Evolutionary conservation across 2,797 vertebrate species (phyloP), one percentile per base, ranked within the genome.

Genomic region (Nannoperca australis): DNA sequence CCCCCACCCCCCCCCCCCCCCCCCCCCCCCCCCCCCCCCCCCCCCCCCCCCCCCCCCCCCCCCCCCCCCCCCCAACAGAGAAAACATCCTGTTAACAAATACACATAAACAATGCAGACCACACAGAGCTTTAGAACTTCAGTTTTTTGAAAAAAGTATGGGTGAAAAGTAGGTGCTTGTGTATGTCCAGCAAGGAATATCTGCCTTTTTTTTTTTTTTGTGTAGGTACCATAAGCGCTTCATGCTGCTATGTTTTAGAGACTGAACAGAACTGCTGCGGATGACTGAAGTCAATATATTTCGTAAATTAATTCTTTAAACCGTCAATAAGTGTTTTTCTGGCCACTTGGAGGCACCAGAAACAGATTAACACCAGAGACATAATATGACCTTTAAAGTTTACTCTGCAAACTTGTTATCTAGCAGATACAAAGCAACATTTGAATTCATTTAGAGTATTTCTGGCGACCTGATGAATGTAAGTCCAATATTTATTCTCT

Each of bases 51-150:
- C n/a, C n/a, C n/a, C n/a, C n/a, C n/a, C n/a, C n/a, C n/a, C n/a
- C n/a, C n/a, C n/a, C n/a, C n/a, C n/a, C n/a, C n/a, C n/a, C n/a
- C n/a, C n/a, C n/a, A n/a, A n/a, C n/a, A n/a, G n/a, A 47, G 1
- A 53, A 5, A 5, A 54, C 47, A 8, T 51, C 38, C 24, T 62
- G 47, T 50, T 68, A 76, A 44, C 34, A 73, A 30, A 68, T 8
- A 64, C 30, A 60, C 27, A 44, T 3, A 54, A 49, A 22, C 20
- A 73, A 9, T 27, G 22, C 49, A 70, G 53, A 58, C 18, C 36
- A 30, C n/a, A 63, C 17, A 80, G 66, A 82, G 78, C 58, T 70
- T 69, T 42, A 76, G 9, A 32, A 50, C n/a, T 64, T 36, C 32
- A 49, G 20, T 67, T 54, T 62, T 62, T 53, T 45, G n/a, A 54